Base-by-base conservation (phyloP, 2,888 invertebrate genomes). In the Amiota mariae region DNA sequence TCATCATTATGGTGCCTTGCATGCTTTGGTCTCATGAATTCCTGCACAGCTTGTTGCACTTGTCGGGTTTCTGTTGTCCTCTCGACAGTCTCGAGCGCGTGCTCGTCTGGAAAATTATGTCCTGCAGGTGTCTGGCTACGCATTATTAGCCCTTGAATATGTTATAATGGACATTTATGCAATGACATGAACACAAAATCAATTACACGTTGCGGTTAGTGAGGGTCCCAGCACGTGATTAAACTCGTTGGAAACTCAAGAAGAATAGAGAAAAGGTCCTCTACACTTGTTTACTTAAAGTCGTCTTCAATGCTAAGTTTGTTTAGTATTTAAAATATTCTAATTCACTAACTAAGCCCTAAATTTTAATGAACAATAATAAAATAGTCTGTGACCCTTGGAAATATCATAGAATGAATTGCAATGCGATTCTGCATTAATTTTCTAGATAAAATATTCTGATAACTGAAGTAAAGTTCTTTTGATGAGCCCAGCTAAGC, bases 381-480 rank as follows among this genome's bases (percentile, higher is more conserved):
- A 36, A 36, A 36, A 36, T 4, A 36, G 36, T 36, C 36, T 36
- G 36, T 36, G 36, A 36, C 36, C 36, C 2, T 36, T 36, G 8
- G 6, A 36, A 36, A 36, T 36, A 36, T 36, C 24, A 24, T 24
- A 24, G 24, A 24, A 24, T 36, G 36, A 2, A 36, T 36, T 2
- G 24, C 57, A 18, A 76, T 81, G 78, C 81, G 82, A 75, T 73
- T 80, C 78, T 84, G 85, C 85, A 85, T 85, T 85, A 86, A 85
- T 85, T 85, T 85, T 75, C 73, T 76, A 86, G 86, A 85, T 85
- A 84, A 85, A 85, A 84, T 80, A 80, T 81, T 79, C 75, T 80
- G 81, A 80, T 78, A 77, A 77, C 81, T 82, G 84, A 82, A 71
- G 18, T 15, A 59, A 20, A 54, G n/a, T n/a, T 15, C 18, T 59